Percentiles rank a stretch among this genome's conserved stretches.
phyloP scores from a whole-genome alignment of 2,113 vertebrate genomes.

The Ptilorrhoa leucosticta region DNA sequence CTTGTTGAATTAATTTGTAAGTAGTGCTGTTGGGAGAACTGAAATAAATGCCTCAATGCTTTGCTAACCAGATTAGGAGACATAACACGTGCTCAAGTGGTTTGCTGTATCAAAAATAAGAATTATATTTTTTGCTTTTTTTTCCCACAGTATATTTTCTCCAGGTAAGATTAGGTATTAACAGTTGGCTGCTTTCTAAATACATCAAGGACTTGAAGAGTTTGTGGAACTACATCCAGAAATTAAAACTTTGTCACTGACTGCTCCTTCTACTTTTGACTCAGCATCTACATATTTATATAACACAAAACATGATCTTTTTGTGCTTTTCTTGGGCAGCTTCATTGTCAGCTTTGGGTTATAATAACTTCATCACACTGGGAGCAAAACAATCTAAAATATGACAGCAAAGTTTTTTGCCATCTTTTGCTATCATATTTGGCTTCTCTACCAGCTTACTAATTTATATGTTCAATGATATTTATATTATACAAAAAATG shows the following conservation, averaged over 20 bases:
- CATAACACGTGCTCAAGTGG: not conserved
- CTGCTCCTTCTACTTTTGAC: not conserved
- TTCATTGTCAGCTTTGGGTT: not conserved
- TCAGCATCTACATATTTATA: not conserved
- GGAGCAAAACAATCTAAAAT: not conserved
- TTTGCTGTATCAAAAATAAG: not conserved
- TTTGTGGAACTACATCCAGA: not conserved
- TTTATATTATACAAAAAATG: not conserved
- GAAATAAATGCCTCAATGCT: not conserved
- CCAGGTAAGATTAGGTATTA: not conserved
- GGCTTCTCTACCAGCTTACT: not conserved
- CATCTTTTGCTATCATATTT: not conserved
- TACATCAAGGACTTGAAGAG: not conserved
- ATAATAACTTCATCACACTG: not conserved
- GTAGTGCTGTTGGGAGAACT: not conserved
- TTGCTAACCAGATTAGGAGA: not conserved
- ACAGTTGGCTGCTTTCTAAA: not conserved
- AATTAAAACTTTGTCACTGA: not conserved
- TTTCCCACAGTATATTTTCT: not conserved
- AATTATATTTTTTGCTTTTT: not conserved
- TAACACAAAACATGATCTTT: not conserved
- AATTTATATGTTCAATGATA: not conserved
- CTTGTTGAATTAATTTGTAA: conserved; percentile 19
- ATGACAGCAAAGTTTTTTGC: not conserved
- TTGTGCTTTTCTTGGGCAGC: not conserved